Conservation (phyloP, 2,113 vertebrate species). For the Athene noctua region DNA sequence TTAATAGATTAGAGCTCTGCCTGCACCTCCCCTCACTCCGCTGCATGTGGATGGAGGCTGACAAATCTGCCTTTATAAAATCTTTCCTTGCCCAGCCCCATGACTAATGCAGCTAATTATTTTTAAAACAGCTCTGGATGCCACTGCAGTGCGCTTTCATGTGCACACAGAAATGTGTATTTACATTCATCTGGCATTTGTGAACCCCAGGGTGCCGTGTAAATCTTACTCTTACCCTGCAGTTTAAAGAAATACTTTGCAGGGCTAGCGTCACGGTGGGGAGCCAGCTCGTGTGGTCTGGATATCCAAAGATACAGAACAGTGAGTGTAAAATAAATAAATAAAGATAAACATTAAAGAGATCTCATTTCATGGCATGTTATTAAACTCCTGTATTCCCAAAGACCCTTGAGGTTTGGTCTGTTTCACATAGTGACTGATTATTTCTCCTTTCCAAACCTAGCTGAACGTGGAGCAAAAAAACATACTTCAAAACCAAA, state of each 20-base stretch:
- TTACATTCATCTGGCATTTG: neutral
- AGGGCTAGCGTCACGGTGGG: neutral
- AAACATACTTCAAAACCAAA: neutral
- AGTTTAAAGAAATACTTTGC: neutral
- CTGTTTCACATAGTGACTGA: fast-evolving
- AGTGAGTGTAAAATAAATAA: neutral
- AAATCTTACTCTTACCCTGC: neutral
- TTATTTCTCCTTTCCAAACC: neutral
- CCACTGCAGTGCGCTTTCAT: neutral
- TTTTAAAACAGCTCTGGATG: conserved; percentile 55
- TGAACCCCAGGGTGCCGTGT: neutral
- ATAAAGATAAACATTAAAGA: neutral
- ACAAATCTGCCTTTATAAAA: conserved; percentile 46
- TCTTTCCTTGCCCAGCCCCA: conserved; percentile 26
- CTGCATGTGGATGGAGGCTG: conserved; percentile 37
- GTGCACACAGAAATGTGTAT: neutral
- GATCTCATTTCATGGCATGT: neutral
- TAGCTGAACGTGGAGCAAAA: neutral
- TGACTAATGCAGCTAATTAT: conserved; percentile 67
- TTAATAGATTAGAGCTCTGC: conserved; percentile 28
- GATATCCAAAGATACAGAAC: neutral
- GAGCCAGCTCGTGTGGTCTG: neutral
- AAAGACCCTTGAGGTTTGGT: neutral
- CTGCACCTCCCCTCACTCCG: neutral
- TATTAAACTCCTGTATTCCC: neutral